Evolutionary conservation across 2,797 vertebrate species (phyloP), one percentile per base, ranked within the genome.

Genomic region (Synanceia verrucosa): DNA sequence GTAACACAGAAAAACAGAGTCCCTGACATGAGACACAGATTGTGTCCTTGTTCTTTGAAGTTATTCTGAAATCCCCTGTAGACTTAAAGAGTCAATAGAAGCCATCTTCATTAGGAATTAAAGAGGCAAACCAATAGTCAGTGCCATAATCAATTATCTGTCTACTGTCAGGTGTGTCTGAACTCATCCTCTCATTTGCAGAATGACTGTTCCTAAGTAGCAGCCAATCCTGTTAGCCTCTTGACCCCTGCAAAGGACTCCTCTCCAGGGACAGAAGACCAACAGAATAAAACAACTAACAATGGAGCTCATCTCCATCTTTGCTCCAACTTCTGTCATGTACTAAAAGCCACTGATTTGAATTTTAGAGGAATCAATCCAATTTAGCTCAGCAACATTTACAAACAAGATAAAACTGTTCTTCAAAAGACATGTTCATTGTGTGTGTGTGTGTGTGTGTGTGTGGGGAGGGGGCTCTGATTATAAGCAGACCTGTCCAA

Each of bases 181-280:
- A 47, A 62, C 73, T 56, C 57, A 74, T 78, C 52, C 43, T 48
- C 53, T 73, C 41, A 68, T 71, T 70, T 62, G 64, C 26, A 51
- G 26, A 78, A 23, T 65, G 67, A 70, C 57, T 47, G 44, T 14
- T 58, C 23, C 60, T 60, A 60, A 82, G 62, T 24, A 73, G 56
- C 37, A 47, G 67, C 51, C 85, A 85, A 86, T 79, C 80, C 24
- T 14, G 57, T 88, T 86, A 85, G 56, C 75, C 55, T 73, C 58
- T 59, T 73, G 80, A 81, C 70, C 78, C 59, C 43, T 21, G n/a
- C 18, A 29, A 34, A 61, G 33, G 21, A 70, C 3, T 16, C 29
- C n/a, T 64, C 76, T 60, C 77, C 10, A 14, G 70, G 69, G 77
- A 74, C 9, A 52, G 33, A 12, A n/a, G 21, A 43, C 61, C 37